phyloP scores from a whole-genome alignment of 2,113 vertebrate genomes.

The Euleptes europaea region DNA sequence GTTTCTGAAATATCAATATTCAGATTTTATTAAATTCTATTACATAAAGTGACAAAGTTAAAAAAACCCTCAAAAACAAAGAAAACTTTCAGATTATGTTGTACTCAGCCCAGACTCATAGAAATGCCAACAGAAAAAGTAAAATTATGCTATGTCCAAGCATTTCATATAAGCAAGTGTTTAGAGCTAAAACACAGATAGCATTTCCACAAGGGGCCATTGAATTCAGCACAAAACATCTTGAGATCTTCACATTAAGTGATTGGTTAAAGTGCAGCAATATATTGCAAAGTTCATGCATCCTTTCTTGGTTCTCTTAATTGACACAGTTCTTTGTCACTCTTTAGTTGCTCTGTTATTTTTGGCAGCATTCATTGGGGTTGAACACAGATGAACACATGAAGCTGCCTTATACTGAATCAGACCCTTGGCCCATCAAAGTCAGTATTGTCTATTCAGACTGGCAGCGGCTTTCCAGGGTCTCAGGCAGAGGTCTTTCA shows the following conservation, averaged over 20 bases:
- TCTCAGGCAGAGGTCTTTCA: no score
- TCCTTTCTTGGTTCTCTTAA: slow-evolving; percentile 41
- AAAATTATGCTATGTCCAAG: not conserved
- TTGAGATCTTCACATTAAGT: not conserved
- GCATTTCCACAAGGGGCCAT: slow-evolving; percentile 30
- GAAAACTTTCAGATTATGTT: not conserved
- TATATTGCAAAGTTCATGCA: slow-evolving; percentile 27
- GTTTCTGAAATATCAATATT: no score
- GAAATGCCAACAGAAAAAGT: not conserved
- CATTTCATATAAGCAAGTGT: not conserved
- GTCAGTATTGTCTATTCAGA: no score
- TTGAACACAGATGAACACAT: no score
- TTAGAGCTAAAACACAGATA: slow-evolving; percentile 3
- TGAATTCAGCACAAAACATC: slow-evolving; percentile 1
- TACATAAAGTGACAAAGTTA: not conserved
- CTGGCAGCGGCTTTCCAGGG: no score
- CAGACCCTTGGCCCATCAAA: no score
- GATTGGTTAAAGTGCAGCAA: slow-evolving; percentile 45
- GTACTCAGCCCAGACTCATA: not conserved
- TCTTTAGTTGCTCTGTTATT: slow-evolving; percentile 69
- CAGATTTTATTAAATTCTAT: slow-evolving; percentile 13
- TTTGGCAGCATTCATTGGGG: slow-evolving; percentile 69
- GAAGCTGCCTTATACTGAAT: no score
- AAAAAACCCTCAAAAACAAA: no score
- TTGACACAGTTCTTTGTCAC: slow-evolving; percentile 74